Conservation (phyloP, 2,113 vertebrate species). For the Oophaga pumilio region DNA sequence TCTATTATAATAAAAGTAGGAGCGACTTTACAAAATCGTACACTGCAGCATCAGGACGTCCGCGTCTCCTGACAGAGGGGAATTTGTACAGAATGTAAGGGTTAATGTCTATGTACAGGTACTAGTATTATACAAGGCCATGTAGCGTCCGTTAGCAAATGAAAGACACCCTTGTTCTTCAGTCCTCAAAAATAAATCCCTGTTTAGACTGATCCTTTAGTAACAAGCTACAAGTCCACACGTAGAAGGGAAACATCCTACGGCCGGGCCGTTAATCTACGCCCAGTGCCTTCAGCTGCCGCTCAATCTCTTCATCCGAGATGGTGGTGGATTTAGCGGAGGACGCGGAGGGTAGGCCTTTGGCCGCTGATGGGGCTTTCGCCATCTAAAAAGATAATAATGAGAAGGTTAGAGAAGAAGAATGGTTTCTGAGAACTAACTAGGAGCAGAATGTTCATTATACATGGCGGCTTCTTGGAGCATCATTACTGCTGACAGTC, state of each 20-base stretch:
- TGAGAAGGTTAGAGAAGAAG: not conserved
- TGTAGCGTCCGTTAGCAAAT: constrained; percentile 23
- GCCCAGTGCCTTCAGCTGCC: constrained; percentile 92
- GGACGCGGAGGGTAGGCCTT: constrained; percentile 80
- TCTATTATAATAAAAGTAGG: not conserved
- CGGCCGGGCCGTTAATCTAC: constrained; percentile 78
- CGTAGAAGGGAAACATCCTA: constrained; percentile 47
- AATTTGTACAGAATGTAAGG: constrained; percentile 53
- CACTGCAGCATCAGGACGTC: not conserved
- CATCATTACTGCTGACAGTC: too few species aligned
- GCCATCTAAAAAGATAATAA: constrained; percentile 83
- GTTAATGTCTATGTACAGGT: constrained; percentile 43
- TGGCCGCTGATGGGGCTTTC: constrained; percentile 88
- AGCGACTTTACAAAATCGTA: constrained; percentile 19
- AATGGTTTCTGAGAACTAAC: not conserved
- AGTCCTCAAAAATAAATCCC: constrained; percentile 62
- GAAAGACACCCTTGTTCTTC: not conserved
- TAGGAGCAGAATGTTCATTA: not conserved
- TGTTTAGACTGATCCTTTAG: constrained; percentile 61
- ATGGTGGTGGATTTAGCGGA: constrained; percentile 81
- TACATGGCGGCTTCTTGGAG: not conserved
- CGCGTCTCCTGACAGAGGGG: constrained; percentile 40
- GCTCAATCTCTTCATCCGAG: constrained; percentile 96
- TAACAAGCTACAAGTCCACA: constrained; percentile 20
- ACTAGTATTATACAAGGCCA: constrained; percentile 32